A percentile compares a stretch with the other conserved stretches of the same genome.
Conservation (phyloP, 2,797 vertebrate genomes). For the Labeo calbasu region DNA sequence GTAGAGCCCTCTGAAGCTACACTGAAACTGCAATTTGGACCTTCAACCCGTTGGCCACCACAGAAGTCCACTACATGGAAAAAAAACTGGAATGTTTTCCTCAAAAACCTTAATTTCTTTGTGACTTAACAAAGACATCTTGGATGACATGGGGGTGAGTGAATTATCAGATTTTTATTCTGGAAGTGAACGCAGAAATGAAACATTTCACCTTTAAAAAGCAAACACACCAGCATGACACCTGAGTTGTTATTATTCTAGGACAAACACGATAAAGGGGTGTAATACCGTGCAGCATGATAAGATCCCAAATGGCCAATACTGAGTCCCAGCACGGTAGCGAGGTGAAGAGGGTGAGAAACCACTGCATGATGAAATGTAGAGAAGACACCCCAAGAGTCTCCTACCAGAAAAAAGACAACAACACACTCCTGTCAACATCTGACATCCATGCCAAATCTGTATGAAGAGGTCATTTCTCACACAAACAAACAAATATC, state of each 20-base stretch:
- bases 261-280: neutral
- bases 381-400: constrained; percentile 72
- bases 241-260: constrained; percentile 1
- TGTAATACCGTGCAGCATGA: constrained; percentile 75
- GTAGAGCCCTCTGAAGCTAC: too few species aligned
- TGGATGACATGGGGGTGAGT: too few species aligned
- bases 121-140: too few species aligned
- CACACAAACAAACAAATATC: neutral
- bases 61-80: too few species aligned
- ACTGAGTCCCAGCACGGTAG: constrained; percentile 83
- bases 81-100: too few species aligned
- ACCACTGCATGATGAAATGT: constrained; percentile 79
- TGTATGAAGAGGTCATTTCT: neutral
- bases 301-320: constrained; percentile 78
- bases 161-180: too few species aligned
- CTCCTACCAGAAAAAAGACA: constrained; percentile 65
- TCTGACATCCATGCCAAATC: neutral
- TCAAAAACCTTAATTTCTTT: too few species aligned
- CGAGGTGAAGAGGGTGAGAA: constrained; percentile 80
- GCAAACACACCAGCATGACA: neutral
- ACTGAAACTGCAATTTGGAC: too few species aligned
- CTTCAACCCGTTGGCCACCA: too few species aligned
- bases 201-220: neutral
- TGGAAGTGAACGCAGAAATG: neutral
- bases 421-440: neutral